Conservation (phyloP, 2,113 vertebrate genomes). For the Hydropotes inermis region DNA sequence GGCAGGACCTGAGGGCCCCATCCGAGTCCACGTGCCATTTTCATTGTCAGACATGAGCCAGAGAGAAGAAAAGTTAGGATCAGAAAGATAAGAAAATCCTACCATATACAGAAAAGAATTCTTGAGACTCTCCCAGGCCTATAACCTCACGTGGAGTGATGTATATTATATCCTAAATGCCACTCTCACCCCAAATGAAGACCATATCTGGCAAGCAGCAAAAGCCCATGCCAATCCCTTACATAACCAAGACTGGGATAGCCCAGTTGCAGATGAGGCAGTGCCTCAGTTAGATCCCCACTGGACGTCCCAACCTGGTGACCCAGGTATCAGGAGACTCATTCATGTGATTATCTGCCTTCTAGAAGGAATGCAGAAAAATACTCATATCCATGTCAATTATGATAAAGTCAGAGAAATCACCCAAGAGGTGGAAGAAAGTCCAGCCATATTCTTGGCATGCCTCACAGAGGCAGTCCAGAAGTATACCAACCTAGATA, state of each 20-base stretch:
- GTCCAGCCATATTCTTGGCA: background rate
- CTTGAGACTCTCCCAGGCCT: background rate
- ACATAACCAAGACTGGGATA: background rate
- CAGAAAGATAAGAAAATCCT: background rate
- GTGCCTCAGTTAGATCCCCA: background rate
- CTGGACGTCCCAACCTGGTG: fast-evolving
- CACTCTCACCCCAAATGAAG: background rate
- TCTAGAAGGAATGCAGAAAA: background rate
- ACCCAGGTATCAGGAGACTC: background rate
- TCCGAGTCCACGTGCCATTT: background rate
- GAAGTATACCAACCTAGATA: background rate
- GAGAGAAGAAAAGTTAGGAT: background rate
- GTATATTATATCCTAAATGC: background rate
- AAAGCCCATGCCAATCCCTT: background rate
- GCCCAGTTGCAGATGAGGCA: background rate
- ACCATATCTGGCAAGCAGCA: background rate
- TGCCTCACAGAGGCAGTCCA: background rate
- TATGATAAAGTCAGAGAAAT: background rate
- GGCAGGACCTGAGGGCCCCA: background rate
- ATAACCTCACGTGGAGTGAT: background rate
- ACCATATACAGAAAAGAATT: background rate
- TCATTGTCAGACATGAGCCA: background rate
- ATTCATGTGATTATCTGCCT: background rate
- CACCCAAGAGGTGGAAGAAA: background rate
- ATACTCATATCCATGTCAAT: background rate